Evolutionary conservation across 1,140 invertebrate species (phyloP).

Genomic region (Drosophila rhopaloa): DNA sequence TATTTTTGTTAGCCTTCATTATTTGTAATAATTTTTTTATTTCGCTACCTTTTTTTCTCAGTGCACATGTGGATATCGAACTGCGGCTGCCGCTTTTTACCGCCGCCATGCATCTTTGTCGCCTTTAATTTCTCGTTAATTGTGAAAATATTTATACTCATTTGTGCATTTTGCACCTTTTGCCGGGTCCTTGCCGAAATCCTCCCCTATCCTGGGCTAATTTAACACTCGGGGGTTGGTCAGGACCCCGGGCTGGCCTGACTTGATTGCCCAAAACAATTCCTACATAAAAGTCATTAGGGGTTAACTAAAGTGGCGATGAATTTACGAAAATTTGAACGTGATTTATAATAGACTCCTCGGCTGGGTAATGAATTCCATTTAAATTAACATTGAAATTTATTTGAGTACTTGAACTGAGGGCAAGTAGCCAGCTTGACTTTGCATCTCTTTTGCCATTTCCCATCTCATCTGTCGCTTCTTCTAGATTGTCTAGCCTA

Average conservation of each 20-base stretch:
- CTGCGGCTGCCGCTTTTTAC: slow-evolving; percentile 52
- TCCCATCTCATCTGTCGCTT: slow-evolving; percentile 41
- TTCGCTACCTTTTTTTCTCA: background rate
- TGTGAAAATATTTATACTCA: slow-evolving; percentile 84
- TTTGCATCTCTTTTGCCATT: slow-evolving; percentile 60
- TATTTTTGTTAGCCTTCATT: too few relatives aligned
- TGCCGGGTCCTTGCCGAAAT: slow-evolving; percentile 41
- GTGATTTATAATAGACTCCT: slow-evolving; percentile 74
- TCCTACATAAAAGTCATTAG: slow-evolving; percentile 79
- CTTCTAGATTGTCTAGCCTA: slow-evolving; percentile 66
- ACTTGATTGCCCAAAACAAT: slow-evolving; percentile 81
- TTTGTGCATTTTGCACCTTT: slow-evolving; percentile 83
- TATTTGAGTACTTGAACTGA: slow-evolving; percentile 64
- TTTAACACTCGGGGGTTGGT: slow-evolving; percentile 65
- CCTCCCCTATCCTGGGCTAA: slow-evolving; percentile 52
- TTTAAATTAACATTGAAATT: slow-evolving; percentile 83
- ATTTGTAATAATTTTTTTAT: background rate
- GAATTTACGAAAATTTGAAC: slow-evolving; percentile 76
- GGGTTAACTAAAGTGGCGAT: slow-evolving; percentile 83
- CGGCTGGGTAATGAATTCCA: slow-evolving; percentile 63
- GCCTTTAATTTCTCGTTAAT: slow-evolving; percentile 83
- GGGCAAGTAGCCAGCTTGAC: slow-evolving; percentile 59
- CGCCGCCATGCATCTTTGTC: slow-evolving; percentile 69
- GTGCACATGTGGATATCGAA: slow-evolving; percentile 21
- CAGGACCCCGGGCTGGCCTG: slow-evolving; percentile 39